Conservation (phyloP, 2,797 vertebrate species). For the Takifugu rubripes region DNA sequence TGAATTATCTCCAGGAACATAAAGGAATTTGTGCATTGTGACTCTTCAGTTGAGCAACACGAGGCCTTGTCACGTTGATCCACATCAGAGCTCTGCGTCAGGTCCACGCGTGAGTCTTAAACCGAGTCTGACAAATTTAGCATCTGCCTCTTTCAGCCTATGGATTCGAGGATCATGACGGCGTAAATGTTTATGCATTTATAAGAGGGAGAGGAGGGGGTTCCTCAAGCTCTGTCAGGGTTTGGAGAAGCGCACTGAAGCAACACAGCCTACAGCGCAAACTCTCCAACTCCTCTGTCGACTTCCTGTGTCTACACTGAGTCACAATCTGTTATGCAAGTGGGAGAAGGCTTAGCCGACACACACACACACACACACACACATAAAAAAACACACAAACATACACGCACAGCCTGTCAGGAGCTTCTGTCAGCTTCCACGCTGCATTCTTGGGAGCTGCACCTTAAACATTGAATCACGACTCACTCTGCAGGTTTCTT, state of each 20-base stretch:
- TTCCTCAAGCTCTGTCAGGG: slow-evolving; percentile 27
- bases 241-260: slow-evolving; percentile 12
- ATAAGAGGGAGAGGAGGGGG: slow-evolving; percentile 22
- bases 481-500: slow-evolving; percentile 16
- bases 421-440: neutral
- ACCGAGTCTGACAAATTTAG: no score
- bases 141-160: no score
- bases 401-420: neutral
- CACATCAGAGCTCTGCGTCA: no score
- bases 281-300: slow-evolving; percentile 20
- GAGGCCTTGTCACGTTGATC: no score
- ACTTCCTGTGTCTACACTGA: slow-evolving; percentile 53
- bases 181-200: slow-evolving; percentile 20
- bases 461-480: slow-evolving; percentile 14
- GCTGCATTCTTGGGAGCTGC: neutral
- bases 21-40: no score
- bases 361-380: slow-evolving; percentile 35
- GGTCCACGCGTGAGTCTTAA: neutral
- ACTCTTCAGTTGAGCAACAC: no score
- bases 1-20: no score
- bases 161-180: neutral
- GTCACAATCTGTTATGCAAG: slow-evolving; percentile 48
- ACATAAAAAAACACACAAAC: no score
- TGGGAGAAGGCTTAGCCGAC: slow-evolving; percentile 8
- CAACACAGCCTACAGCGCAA: slow-evolving; percentile 6